Percentiles rank a stretch among this genome's conserved stretches.
Evolutionary conservation across 2,888 invertebrate genomes (phyloP).

Genomic region (Periphyllus acericola): DNA sequence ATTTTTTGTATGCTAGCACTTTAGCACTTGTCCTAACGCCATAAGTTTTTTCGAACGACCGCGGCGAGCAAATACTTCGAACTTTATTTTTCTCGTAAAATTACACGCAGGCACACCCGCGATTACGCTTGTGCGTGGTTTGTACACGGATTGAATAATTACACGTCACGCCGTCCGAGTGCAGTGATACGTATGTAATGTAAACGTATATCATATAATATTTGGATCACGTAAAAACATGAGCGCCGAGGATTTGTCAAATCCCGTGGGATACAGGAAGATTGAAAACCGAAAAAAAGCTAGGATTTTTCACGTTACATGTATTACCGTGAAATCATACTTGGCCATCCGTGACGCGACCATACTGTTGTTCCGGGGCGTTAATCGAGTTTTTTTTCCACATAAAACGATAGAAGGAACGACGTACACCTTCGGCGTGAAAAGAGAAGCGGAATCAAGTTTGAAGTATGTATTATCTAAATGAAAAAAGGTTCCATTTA

Average conservation of each 20-base stretch:
- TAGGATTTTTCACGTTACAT: neutral
- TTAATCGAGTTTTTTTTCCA: neutral
- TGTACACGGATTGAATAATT: neutral
- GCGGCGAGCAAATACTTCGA: too few relatives aligned
- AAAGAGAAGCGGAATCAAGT: too few relatives aligned
- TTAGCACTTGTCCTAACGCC: too few relatives aligned
- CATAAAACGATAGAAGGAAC: too few relatives aligned
- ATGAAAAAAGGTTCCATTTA: too few relatives aligned
- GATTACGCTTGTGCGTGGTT: too few relatives aligned
- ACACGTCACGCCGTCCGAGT: neutral
- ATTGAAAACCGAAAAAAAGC: constrained; percentile 21
- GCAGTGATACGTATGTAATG: neutral
- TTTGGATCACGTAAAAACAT: constrained; percentile 26
- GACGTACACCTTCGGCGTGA: neutral
- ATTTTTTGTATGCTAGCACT: too few relatives aligned
- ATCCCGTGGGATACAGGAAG: neutral
- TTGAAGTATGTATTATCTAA: too few relatives aligned
- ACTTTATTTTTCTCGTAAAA: too few relatives aligned
- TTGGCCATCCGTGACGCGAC: neutral
- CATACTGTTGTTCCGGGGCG: neutral
- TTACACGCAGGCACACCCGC: too few relatives aligned
- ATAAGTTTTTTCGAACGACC: too few relatives aligned
- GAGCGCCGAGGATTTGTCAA: neutral
- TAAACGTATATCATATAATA: neutral
- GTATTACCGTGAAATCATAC: too few relatives aligned